Evolutionary conservation across 1,140 invertebrate species (phyloP), one percentile per base, ranked within the genome.

Genomic region (Zaprionus nigranus): DNA sequence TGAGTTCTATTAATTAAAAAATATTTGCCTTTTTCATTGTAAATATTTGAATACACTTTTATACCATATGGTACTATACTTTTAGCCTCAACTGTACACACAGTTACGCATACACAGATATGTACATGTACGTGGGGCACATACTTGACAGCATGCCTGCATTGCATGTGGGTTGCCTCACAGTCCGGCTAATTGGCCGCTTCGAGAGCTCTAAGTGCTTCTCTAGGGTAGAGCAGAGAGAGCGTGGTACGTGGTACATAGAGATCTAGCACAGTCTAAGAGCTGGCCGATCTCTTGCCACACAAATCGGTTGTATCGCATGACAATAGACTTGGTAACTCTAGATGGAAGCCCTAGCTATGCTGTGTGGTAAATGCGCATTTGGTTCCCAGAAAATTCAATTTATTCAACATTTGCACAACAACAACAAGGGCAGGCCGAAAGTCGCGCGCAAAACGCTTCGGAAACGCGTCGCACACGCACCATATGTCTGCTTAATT

Each of bases 401-500:
- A 69, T 75, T 62, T 72, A 60, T 66, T 40, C 40, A 49, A 34
- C 49, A 54, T 71, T 81, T 76, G 68, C 40, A 67, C 68, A 67
- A 67, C 26, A 20, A 6, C n/a, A 20, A 15, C 15, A 17, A 22
- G 36, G 34, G 26, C 66, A 46, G 43, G 24, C 51, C 46, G 46
- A 69, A 78, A 82, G 64, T 77, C 72, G 57, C 75, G 65, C 59
- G 26, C 59, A 46, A 82, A 82, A 57, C 77, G 71, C 67, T 36
- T 68, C 17, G 12, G 69, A 75, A 75, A 46, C 66, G 61, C 65
- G 57, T 67, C 15, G 6, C 58, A 60, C 58, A 51, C 63, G 66
- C 77, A 51, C 66, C 77, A 77, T 61, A 60, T 84, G 67, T 68
- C 46, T 51, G 17, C 71, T 73, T 67, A 63, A 57, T 51, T 58